Evolutionary conservation across 2,888 invertebrate species (phyloP), one percentile per base, ranked within the genome.

Genomic region (Drosophila emarginata): DNA sequence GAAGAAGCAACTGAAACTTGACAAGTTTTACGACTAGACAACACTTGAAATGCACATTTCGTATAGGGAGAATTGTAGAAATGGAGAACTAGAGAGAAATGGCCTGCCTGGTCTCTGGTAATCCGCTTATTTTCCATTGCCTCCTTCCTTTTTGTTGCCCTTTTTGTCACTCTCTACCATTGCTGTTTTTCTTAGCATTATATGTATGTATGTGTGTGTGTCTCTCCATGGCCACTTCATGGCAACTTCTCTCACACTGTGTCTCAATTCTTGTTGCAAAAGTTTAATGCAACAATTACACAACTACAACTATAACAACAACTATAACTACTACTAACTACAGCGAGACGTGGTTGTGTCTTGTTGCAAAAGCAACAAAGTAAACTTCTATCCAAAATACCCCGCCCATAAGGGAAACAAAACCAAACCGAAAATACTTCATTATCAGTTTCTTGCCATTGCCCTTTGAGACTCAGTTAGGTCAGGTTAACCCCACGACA

Each of bases 51-150:
- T 72, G 72, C 74, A 68, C 64, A 70, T 80, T 76, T 60, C 64
- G 52, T 37, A 74, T 67, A 52, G 14, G 52, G 66, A 87, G 70
- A 64, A 32, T 32, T 32, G 61, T 45, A 45, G 21, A 45, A 45
- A 45, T 15, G 40, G 18, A 32, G 32, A 32, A 32, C 45, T 21
- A 18, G 40, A 15, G 45, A 15, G 45, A 21, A 45, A 21, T 45
- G 21, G 45, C 45, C 40, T 45, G 45, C 53, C 65, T 73, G 65
- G 64, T 23, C 63, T 58, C n/a, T 54, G 15, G 52, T 74, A 87
- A 82, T 87, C 82, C 82, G 79, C 87, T 80, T 87, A 80, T 21
- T 3, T 45, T 15, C 18, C 58, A 53, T 18, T n/a, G 54, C n/a
- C 45, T 9, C 15, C 6, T 39, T 2, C 52, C 7, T 32, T 32